A percentile compares a stretch with the other conserved stretches of the same genome.
phyloP scores from a whole-genome alignment of 2,888 invertebrate genomes.

The Athalia rosae region DNA sequence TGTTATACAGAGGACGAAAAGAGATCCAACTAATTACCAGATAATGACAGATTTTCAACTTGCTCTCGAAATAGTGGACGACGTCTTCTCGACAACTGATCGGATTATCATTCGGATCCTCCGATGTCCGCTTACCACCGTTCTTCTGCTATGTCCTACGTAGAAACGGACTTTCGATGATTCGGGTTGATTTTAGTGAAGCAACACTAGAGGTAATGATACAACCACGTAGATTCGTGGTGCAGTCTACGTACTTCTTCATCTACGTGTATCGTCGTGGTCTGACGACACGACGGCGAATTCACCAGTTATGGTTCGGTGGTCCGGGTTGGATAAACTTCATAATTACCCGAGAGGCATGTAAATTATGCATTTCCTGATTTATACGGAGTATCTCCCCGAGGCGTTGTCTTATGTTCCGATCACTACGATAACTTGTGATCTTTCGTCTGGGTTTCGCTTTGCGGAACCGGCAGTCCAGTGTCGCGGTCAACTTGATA shows the following conservation, averaged over 20 bases:
- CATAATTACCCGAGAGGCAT: slow-evolving; percentile 35
- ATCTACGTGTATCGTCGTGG: slow-evolving; percentile 14
- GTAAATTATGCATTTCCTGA: slow-evolving; percentile 38
- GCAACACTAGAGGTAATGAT: neutral
- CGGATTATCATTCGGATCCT: too few relatives aligned
- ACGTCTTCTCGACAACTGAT: too few relatives aligned
- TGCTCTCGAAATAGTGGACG: too few relatives aligned
- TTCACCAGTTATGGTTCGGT: slow-evolving; percentile 36
- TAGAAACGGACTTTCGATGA: too few relatives aligned
- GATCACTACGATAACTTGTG: neutral
- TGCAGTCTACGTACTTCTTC: slow-evolving; percentile 7
- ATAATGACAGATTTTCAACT: too few relatives aligned
- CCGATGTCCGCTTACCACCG: too few relatives aligned
- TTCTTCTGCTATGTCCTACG: too few relatives aligned
- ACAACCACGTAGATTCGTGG: neutral
- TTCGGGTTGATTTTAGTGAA: too few relatives aligned
- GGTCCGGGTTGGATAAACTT: slow-evolving; percentile 28
- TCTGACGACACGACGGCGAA: slow-evolving; percentile 18
- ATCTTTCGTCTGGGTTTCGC: neutral
- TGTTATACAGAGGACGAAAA: too few relatives aligned
- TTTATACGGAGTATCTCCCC: neutral
- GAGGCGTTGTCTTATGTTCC: neutral
- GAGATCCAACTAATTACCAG: too few relatives aligned
- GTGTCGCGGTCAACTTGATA: too few relatives aligned
- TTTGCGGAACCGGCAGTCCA: too few relatives aligned